phyloP scores from a whole-genome alignment of 2,797 vertebrate species.

The Myotis daubentonii region DNA sequence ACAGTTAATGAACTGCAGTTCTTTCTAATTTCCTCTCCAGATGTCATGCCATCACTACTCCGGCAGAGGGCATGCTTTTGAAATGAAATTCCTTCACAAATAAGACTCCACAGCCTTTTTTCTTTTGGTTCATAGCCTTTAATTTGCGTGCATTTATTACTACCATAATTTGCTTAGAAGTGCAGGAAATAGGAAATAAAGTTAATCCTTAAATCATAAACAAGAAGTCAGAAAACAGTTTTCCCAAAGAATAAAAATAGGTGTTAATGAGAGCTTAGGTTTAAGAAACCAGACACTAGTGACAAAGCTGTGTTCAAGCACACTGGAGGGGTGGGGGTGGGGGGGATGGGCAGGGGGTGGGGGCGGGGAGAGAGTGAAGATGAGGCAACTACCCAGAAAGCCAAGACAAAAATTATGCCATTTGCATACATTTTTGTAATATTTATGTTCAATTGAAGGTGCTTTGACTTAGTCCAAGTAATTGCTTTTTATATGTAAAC shows the following conservation, averaged over 20 bases:
- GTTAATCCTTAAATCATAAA: background rate
- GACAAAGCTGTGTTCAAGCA: background rate
- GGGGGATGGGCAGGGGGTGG: accelerated
- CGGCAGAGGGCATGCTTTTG: conserved; percentile 50
- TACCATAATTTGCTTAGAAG: background rate
- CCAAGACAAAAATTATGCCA: background rate
- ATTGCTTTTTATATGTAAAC: background rate
- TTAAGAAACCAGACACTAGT: background rate
- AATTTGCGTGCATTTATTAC: background rate
- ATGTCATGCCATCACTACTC: background rate
- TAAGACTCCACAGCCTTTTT: background rate
- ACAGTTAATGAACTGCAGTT: background rate
- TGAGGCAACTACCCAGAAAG: background rate
- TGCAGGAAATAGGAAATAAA: background rate
- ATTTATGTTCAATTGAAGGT: background rate
- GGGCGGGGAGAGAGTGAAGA: background rate
- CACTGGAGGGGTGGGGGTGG: accelerated
- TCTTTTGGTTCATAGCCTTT: background rate
- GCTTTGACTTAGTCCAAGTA: conserved; percentile 24
- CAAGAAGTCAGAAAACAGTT: background rate
- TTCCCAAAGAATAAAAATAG: background rate
- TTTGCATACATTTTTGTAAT: background rate
- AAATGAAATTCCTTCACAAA: background rate
- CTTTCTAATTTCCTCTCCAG: background rate
- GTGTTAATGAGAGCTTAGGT: background rate